Percentiles rank a stretch among this genome's conserved stretches.
Evolutionary conservation across 2,797 vertebrate species (phyloP).

Genomic region (Typhlichthys eigenmanni): DNA sequence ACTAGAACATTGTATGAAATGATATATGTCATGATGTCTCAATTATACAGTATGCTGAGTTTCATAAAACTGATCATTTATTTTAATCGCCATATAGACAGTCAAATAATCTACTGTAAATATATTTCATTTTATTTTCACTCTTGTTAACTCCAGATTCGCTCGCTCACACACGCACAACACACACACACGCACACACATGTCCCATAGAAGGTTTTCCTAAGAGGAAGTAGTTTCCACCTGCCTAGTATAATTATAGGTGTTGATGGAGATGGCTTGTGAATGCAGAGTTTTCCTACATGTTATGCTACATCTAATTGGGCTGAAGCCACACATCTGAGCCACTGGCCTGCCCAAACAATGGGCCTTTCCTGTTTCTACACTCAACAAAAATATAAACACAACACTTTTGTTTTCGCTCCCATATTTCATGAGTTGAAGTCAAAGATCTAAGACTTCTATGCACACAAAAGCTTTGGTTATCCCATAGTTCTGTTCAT

Average conservation of each 20-base stretch:
- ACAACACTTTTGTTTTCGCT: too few relatives aligned
- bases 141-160: neutral
- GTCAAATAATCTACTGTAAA: too few relatives aligned
- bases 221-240: constrained; percentile 53
- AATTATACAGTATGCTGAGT: too few relatives aligned
- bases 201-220: constrained; percentile 29
- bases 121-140: too few relatives aligned
- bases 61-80: too few relatives aligned
- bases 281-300: constrained; percentile 48
- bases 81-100: too few relatives aligned
- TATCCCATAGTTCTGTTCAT: too few relatives aligned
- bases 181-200: constrained; percentile 34
- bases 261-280: constrained; percentile 62
- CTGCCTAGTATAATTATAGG: constrained; percentile 63
- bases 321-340: constrained; percentile 53
- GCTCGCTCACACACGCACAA: neutral
- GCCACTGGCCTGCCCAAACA: constrained; percentile 62
- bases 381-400: too few relatives aligned
- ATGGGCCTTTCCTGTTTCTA: constrained; percentile 40
- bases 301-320: constrained; percentile 65
- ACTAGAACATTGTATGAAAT: too few relatives aligned
- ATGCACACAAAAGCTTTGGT: constrained; percentile 10
- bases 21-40: too few relatives aligned
- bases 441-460: too few relatives aligned
- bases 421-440: too few relatives aligned